Evolutionary conservation across 23 tunicate genomes (phyloP).

Genomic region (Halocynthia roretzi): DNA sequence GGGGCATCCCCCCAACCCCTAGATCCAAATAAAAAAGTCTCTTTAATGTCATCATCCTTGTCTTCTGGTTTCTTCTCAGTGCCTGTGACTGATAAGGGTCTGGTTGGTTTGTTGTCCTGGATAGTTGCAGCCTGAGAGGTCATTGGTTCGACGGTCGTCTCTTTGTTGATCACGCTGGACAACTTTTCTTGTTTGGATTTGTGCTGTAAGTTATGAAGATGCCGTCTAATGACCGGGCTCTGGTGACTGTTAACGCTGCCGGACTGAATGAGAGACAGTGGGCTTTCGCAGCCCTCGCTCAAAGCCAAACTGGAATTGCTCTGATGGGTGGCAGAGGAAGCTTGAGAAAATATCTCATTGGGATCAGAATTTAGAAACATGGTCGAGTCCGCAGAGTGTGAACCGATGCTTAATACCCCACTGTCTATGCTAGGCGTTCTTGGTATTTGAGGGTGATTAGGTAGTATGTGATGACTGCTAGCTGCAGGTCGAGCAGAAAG

Average conservation of each 20-base stretch:
- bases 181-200: neutral
- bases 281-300: neutral
- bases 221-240: conserved; percentile 9
- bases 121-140: no score
- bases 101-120: no score
- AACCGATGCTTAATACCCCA: conserved; percentile 55
- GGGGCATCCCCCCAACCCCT: conserved; percentile 98
- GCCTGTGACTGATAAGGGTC: neutral
- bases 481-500: conserved; percentile 1
- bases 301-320: neutral
- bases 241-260: neutral
- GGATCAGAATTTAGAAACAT: conserved; percentile 18
- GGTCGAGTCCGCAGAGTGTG: conserved; percentile 60
- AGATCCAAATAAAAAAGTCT: conserved; percentile 97
- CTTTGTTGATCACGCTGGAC: no score
- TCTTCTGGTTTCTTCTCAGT: conserved; percentile 7
- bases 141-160: no score
- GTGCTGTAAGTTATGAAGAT: conserved; percentile 1
- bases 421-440: conserved; percentile 79
- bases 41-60: conserved; percentile 55
- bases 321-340: neutral
- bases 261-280: neutral
- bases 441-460: conserved; percentile 78
- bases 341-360: neutral
- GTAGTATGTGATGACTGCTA: conserved; percentile 38